Evolutionary conservation across 23 tunicate species (phyloP).

Genomic region (Corella eumyota): DNA sequence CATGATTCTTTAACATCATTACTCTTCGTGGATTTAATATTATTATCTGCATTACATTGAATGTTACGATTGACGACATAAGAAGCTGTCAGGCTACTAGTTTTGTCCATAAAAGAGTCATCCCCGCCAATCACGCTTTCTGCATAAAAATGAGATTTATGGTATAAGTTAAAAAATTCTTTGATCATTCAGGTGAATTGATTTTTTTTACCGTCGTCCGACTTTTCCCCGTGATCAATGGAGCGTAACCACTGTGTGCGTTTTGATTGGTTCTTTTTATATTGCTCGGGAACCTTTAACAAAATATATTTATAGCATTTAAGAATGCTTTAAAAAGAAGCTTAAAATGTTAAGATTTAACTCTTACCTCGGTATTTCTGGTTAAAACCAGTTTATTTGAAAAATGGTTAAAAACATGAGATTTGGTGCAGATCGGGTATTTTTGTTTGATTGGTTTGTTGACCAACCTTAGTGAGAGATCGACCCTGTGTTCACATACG

Average conservation of each 20-base stretch:
- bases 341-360: not conserved
- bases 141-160: no score
- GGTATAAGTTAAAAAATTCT: no score
- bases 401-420: slow-evolving; percentile 69
- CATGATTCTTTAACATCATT: no score
- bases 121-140: no score
- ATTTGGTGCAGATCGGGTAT: slow-evolving; percentile 76
- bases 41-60: no score
- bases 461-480: slow-evolving; percentile 31
- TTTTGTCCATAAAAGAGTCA: no score
- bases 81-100: no score
- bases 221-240: slow-evolving; percentile 17
- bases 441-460: slow-evolving; percentile 33
- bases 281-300: slow-evolving; percentile 81
- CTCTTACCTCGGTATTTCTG: slow-evolving; percentile 25
- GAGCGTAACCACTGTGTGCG: slow-evolving; percentile 35
- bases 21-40: no score
- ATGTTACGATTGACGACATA: no score
- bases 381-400: slow-evolving; percentile 17
- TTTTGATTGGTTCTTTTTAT: slow-evolving; percentile 34
- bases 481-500: slow-evolving; percentile 58
- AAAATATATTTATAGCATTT: not conserved
- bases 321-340: not conserved
- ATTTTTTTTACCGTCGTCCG: slow-evolving; percentile 20
- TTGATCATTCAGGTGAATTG: no score